Percentiles rank a stretch among this genome's conserved stretches.
Conservation (phyloP, 30 jellyfish, hydroid and myxozoan species). For the Cassiopea andromeda region DNA sequence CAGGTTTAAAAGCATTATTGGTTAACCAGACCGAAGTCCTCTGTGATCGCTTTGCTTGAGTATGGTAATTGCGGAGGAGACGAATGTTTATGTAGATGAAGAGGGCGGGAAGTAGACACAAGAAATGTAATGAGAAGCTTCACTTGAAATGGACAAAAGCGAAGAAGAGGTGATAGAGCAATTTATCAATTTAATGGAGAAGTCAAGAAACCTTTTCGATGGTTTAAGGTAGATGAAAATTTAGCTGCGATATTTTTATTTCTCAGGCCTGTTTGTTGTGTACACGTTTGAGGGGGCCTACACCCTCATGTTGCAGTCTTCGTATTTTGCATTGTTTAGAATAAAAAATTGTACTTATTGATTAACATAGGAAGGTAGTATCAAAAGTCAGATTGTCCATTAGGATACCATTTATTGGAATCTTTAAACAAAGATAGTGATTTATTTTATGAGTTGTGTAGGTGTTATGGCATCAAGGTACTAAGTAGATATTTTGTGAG, state of each 20-base stretch:
- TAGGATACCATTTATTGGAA: too few relatives aligned
- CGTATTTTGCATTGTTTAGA: too few relatives aligned
- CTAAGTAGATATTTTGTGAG: background rate
- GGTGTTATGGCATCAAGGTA: background rate
- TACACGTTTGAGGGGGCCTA: too few relatives aligned
- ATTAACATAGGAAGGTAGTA: too few relatives aligned
- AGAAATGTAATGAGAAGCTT: background rate
- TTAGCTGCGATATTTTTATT: background rate
- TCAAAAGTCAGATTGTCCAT: too few relatives aligned
- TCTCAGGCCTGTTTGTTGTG: too few relatives aligned
- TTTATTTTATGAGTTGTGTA: too few relatives aligned
- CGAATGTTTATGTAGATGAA: background rate
- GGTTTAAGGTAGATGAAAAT: slow-evolving; percentile 36
- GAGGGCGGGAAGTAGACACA: slow-evolving; percentile 50
- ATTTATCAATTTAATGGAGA: slow-evolving; percentile 45
- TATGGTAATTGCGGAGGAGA: slow-evolving; percentile 20
- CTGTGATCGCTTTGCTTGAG: background rate
- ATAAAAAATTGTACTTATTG: too few relatives aligned
- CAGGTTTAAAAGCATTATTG: too few relatives aligned
- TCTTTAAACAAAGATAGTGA: too few relatives aligned
- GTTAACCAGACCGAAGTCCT: too few relatives aligned
- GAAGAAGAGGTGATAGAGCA: slow-evolving; percentile 62
- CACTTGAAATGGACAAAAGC: slow-evolving; percentile 10
- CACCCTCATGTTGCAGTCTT: too few relatives aligned
- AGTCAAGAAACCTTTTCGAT: slow-evolving; percentile 58